Evolutionary conservation across 2,888 invertebrate genomes (phyloP).

Genomic region (Poecilus cupreus): DNA sequence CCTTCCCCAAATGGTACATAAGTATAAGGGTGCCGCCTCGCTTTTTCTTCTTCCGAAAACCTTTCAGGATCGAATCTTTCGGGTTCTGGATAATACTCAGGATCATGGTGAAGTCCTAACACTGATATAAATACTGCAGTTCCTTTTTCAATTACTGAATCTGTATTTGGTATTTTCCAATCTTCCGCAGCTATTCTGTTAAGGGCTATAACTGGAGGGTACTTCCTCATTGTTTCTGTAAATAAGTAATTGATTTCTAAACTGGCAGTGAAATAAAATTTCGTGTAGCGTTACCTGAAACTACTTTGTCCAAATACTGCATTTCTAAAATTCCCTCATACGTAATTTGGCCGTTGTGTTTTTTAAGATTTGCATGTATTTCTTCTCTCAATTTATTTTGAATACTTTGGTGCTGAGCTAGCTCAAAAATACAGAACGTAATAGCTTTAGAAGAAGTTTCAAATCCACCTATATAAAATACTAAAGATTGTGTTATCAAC

Average conservation of each 20-base stretch:
- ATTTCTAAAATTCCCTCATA: conserved; percentile 72
- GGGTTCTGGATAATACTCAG: conserved; percentile 68
- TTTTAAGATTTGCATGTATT: conserved; percentile 67
- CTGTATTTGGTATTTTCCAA: conserved; percentile 64
- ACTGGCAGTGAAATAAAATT: background rate
- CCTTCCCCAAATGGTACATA: conserved; percentile 67
- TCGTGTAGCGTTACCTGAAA: conserved; percentile 62
- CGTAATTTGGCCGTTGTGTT: conserved; percentile 68
- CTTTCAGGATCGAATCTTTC: conserved; percentile 68
- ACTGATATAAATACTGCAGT: conserved; percentile 64
- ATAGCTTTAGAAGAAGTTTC: conserved; percentile 73
- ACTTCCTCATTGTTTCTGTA: conserved; percentile 69
- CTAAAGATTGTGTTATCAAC: conserved; percentile 76
- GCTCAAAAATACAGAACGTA: conserved; percentile 71
- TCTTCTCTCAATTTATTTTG: conserved; percentile 72
- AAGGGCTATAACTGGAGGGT: conserved; percentile 67
- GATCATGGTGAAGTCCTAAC: conserved; percentile 67
- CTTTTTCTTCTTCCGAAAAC: conserved; percentile 66
- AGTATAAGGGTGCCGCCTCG: conserved; percentile 62
- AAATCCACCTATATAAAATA: conserved; percentile 77
- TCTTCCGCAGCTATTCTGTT: conserved; percentile 65
- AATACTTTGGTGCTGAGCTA: conserved; percentile 70
- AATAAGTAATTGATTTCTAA: background rate
- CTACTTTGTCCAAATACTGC: conserved; percentile 71
- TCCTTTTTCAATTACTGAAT: conserved; percentile 63